phyloP scores from a whole-genome alignment of 2,797 vertebrate genomes.

The Novumbra hubbsi region DNA sequence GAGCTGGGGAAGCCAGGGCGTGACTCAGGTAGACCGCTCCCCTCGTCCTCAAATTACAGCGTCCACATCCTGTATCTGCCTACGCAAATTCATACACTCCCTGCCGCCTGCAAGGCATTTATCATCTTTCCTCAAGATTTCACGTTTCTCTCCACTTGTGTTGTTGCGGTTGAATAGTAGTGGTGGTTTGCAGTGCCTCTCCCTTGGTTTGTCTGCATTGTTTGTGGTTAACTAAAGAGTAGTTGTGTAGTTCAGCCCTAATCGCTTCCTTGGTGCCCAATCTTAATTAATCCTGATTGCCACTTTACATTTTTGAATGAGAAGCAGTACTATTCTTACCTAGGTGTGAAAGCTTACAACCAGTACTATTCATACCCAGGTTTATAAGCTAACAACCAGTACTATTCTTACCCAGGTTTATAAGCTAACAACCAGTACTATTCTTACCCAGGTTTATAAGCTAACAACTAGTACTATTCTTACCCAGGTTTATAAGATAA shows the following conservation, averaged over 20 bases:
- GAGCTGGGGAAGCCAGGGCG: conserved; percentile 84
- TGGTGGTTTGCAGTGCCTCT: neutral
- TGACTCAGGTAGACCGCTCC: conserved; percentile 56
- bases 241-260: neutral
- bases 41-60: neutral
- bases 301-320: neutral
- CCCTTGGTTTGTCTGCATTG: neutral
- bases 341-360: neutral
- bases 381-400: no score
- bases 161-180: neutral
- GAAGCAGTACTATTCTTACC: neutral
- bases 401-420: no score
- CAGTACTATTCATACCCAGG: no score
- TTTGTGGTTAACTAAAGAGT: neutral
- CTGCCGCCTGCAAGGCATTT: neutral
- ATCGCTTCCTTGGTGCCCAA: no score
- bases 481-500: no score
- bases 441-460: no score
- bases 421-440: no score
- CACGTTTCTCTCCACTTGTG: neutral
- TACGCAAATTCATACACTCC: neutral
- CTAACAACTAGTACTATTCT: no score
- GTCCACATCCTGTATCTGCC: neutral
- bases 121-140: neutral
- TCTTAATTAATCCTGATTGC: no score